A percentile compares a stretch with the other conserved stretches of the same genome.
These are phyloP conservation scores for Sylvilagus bachmani DNA, from an alignment of 2,113 vertebrate species.

Conservation along the genomic window DNA sequence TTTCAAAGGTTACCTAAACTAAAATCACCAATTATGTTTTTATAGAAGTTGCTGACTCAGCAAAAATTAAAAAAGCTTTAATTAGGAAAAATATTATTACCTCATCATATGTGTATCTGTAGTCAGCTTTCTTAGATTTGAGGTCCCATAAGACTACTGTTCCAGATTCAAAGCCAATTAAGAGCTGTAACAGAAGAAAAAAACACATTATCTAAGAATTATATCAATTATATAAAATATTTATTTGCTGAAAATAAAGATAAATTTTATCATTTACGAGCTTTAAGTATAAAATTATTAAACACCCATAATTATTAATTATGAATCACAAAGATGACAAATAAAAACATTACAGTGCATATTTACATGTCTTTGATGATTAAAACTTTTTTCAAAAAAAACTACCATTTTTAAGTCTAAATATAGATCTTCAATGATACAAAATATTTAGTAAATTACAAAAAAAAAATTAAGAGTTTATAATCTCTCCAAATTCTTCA, in stretches of 20 bases:
- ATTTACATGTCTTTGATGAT: not conserved
- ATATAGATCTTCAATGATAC: not conserved
- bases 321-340: slow-evolving; percentile 30
- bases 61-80: slow-evolving; percentile 16
- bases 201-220: slow-evolving; percentile 29
- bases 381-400: slow-evolving; percentile 27
- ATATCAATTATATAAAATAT: slow-evolving; percentile 61
- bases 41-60: slow-evolving; percentile 2
- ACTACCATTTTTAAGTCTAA: slow-evolving; percentile 13
- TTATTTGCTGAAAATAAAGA: slow-evolving; percentile 31
- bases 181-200: slow-evolving; percentile 91
- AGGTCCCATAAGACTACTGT: slow-evolving; percentile 98
- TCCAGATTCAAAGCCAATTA: slow-evolving; percentile 99
- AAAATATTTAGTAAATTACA: not conserved
- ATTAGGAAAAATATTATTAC: slow-evolving; percentile 86
- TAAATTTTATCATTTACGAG: slow-evolving; percentile 8
- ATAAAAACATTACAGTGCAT: not conserved
- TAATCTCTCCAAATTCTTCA: slow-evolving; percentile 44
- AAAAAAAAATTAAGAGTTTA: slow-evolving; percentile 17
- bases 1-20: slow-evolving; percentile 32
- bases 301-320: not conserved
- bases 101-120: slow-evolving; percentile 99
- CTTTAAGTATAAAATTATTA: slow-evolving; percentile 50
- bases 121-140: slow-evolving; percentile 99
- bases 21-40: slow-evolving; percentile 18